phyloP scores from a whole-genome alignment of 2,888 invertebrate genomes.

The Heliconius erato region DNA sequence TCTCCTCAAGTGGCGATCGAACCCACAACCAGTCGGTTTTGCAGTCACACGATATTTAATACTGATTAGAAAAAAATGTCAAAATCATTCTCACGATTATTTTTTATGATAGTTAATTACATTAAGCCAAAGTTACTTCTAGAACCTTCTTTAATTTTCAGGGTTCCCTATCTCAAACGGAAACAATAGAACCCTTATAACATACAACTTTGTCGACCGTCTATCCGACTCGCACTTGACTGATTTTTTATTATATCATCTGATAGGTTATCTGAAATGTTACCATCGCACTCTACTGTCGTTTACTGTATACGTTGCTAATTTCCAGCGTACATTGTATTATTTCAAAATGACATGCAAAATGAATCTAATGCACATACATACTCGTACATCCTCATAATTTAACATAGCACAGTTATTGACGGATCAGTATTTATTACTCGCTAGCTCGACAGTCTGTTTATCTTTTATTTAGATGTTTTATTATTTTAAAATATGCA shows the following conservation, averaged over 20 bases:
- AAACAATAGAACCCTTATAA: not conserved
- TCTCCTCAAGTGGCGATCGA: no score
- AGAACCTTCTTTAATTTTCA: not conserved
- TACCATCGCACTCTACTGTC: not conserved
- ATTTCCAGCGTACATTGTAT: not conserved
- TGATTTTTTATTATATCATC: not conserved
- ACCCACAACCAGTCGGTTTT: no score
- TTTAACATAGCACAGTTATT: not conserved
- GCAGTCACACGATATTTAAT: not conserved
- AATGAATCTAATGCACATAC: not conserved
- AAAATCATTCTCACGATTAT: no score
- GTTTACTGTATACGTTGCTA: not conserved
- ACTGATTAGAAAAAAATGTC: not conserved
- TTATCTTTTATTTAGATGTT: no score
- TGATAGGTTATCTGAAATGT: not conserved
- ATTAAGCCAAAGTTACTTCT: not conserved
- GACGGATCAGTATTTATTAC: no score
- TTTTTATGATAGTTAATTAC: no score
- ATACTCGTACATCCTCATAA: not conserved
- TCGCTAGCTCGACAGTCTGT: no score
- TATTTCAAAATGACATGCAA: not conserved
- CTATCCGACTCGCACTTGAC: no score
- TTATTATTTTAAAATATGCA: no score
- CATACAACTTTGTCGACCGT: not conserved
- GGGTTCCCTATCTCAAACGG: no score